Percentiles rank a stretch among this genome's conserved stretches.
Conservation (phyloP, 1,140 invertebrate genomes). For the Formica selysi region DNA sequence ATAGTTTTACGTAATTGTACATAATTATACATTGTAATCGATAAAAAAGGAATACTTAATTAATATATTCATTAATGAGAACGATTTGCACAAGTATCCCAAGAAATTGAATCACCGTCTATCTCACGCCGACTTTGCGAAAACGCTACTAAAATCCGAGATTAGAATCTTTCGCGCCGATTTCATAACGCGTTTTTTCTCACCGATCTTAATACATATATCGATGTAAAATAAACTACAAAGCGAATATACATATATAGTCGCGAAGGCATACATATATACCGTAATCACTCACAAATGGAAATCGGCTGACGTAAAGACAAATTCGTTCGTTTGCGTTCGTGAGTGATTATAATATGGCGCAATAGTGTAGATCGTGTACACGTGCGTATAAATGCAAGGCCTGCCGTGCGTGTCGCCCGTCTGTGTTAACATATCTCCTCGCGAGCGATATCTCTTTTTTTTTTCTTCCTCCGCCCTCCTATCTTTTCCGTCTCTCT, state of each 20-base stretch:
- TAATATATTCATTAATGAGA: constrained; percentile 6
- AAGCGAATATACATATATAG: neutral
- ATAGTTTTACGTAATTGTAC: neutral
- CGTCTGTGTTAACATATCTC: constrained; percentile 61
- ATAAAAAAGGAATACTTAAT: neutral
- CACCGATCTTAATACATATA: neutral
- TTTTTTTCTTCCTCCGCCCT: neutral
- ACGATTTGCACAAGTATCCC: neutral
- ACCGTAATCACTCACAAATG: constrained; percentile 67
- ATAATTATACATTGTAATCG: constrained; percentile 15
- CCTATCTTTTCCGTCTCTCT: constrained; percentile 37
- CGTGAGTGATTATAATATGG: constrained; percentile 72
- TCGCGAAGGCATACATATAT: neutral
- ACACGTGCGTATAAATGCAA: neutral
- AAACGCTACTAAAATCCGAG: constrained; percentile 48
- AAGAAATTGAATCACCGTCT: constrained; percentile 12
- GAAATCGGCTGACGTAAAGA: constrained; percentile 71
- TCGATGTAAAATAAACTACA: constrained; percentile 31
- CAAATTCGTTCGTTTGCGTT: constrained; percentile 71
- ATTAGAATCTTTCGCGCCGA: constrained; percentile 46
- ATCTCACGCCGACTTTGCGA: neutral
- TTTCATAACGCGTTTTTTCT: constrained; percentile 58
- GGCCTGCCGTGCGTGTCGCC: neutral
- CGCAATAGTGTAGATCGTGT: constrained; percentile 43
- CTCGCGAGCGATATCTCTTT: constrained; percentile 30